phyloP scores from a whole-genome alignment of 1,140 invertebrate species.

The Zaprionus capensis region DNA sequence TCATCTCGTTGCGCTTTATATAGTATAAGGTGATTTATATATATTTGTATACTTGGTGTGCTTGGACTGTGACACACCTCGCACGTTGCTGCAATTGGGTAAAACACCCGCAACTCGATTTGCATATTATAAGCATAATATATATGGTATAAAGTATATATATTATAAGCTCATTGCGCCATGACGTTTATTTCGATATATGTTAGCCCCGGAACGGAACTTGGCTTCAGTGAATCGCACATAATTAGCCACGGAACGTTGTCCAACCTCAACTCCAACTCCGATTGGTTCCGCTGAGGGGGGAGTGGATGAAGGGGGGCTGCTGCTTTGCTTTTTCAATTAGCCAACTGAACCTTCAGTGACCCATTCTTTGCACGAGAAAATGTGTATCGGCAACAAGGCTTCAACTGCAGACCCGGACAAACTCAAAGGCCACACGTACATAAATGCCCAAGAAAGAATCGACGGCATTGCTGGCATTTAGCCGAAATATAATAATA shows the following conservation, averaged over 20 bases:
- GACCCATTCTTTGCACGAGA: slow-evolving; percentile 24
- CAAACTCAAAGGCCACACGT: slow-evolving; percentile 29
- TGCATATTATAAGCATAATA: slow-evolving; percentile 49
- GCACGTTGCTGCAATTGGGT: slow-evolving; percentile 22
- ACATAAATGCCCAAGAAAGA: slow-evolving; percentile 20
- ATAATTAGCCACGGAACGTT: slow-evolving; percentile 51
- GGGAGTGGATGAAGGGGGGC: not conserved
- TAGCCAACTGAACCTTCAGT: slow-evolving; percentile 43
- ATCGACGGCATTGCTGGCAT: slow-evolving; percentile 51
- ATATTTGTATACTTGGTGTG: not conserved
- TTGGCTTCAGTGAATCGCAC: slow-evolving; percentile 55
- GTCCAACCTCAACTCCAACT: slow-evolving; percentile 17
- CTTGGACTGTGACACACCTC: slow-evolving; percentile 33
- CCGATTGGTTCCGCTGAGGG: not conserved
- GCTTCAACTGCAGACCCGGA: slow-evolving; percentile 26
- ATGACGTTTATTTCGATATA: slow-evolving; percentile 52
- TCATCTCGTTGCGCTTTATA: slow-evolving; percentile 29
- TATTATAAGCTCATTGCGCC: slow-evolving; percentile 49
- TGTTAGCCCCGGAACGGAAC: slow-evolving; percentile 44
- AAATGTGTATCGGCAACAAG: slow-evolving; percentile 12
- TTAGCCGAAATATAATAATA: slow-evolving; percentile 25
- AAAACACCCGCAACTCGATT: slow-evolving; percentile 30
- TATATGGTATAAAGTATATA: not conserved
- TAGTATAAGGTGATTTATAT: slow-evolving; percentile 10
- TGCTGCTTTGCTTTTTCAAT: slow-evolving; percentile 27